Evolutionary conservation across 2,888 invertebrate genomes (phyloP), one percentile per base, ranked within the genome.

Genomic region (Miltochrista miniata): DNA sequence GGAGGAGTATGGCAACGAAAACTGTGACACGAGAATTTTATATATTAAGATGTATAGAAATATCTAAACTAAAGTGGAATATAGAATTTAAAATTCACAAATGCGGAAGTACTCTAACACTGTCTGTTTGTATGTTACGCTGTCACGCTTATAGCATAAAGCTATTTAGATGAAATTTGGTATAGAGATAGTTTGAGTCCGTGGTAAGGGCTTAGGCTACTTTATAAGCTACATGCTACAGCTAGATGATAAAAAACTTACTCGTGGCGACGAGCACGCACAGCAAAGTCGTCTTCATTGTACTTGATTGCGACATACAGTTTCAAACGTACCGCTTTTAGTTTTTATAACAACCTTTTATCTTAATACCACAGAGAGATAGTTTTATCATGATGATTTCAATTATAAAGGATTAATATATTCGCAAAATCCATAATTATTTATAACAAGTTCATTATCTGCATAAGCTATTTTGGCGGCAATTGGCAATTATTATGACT

Each of bases 261-360:
- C 54, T 40, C 35, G 46, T 38, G 36, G 54, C 50, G 11, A 50
- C 14, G 10, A 54, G 44, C 10, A 49, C 43, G 38, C 45, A 49
- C 39, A 54, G 31, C n/a, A 54, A 10, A 14, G 14, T 18, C 18
- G 43, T 46, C 42, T 49, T 41, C 54, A 54, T 54, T 45, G 43
- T 48, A 7, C 29, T 14, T 4, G 14, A 3, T 35, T 44, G n/a
- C 9, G 29, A 24, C 5, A 30, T 35, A 45, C 7, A 29, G 10
- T n/a, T 3, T 13, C 12, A 37, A 29, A 13, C 36, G 7, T 13
- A 14, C 13, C 14, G 5, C 14, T 13, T 45, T 12, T 29, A 2
- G 13, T 29, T 45, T 44, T 36, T 45, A 45, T 36, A 45, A 14
- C 2, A 29, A 13, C 1, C 14, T 7, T 11, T 36, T 45, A 45